Base-by-base conservation (phyloP, 2,797 vertebrate genomes). In the Sebastes aleutianus region DNA sequence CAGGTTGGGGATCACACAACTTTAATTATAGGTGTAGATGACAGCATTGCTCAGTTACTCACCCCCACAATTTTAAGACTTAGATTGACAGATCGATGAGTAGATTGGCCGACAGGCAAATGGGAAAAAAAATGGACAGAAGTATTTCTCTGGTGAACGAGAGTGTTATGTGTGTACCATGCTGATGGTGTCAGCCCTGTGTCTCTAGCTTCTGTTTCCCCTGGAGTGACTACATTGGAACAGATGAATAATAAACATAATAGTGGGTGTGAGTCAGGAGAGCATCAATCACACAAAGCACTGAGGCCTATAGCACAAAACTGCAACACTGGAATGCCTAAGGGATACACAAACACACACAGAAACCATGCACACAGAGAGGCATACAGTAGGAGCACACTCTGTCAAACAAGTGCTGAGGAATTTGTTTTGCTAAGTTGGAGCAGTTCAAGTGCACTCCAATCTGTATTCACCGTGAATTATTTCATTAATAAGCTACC, bases 231-330 rank as follows among this genome's bases (percentile, higher is more conserved):
- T 70, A 67, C 16, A 68, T 54, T 34, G 50, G 62, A 83, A 66
- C 56, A 69, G 27, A 59, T 64, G 32, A 84, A 90, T 76, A 63
- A 66, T 53, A 70, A 72, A 85, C 77, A 76, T 31, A 67, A 61
- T n/a, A n/a, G 68, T 61, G 43, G 70, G 34, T 79, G 70, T 27
- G 68, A 74, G 76, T 76, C 32, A 66, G 70, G 57, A 70, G 53
- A 78, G 32, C 31, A 70, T 57, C 56, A 70, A 32, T 66, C 75
- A 75, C 53, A 67, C 58, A 63, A 58, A 31, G 22, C 31, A 43
- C 13, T 50, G 34, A 73, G 76, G 70, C 65, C 72, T 65, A 34
- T 7, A 65, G 20, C 12, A 80, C n/a, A 68, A 32, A 68, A 72
- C 62, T 78, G 43, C 12, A 75, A 74, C 53, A 79, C 16, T 62